These are phyloP conservation scores for Pogoniulus pusillus DNA, from an alignment of 2,797 vertebrate genomes.

Conservation along the genomic window DNA sequence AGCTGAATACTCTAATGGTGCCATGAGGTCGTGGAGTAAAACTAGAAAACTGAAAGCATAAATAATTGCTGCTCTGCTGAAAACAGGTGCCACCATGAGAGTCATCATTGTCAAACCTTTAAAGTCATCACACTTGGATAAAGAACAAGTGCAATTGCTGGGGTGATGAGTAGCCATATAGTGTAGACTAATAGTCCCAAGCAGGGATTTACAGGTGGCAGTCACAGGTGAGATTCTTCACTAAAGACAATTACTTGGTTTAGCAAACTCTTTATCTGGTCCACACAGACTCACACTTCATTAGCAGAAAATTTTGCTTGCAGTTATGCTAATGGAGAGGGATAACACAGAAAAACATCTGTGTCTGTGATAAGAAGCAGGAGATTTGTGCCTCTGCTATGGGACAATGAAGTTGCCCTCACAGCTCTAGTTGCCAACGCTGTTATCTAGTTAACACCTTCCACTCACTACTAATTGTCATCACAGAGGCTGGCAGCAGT, in stretches of 20 bases:
- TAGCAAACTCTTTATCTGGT: background rate
- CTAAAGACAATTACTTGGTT: background rate
- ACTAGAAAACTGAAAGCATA: background rate
- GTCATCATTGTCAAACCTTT: background rate
- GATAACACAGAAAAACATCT: background rate
- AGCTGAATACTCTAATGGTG: background rate
- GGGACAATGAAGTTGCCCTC: background rate
- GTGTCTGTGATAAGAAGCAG: background rate
- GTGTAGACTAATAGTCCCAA: background rate
- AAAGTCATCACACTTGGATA: background rate
- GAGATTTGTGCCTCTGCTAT: background rate
- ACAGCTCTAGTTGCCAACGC: background rate
- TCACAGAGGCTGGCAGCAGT: background rate
- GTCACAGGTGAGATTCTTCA: background rate
- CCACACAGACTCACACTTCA: background rate
- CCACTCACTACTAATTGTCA: background rate
- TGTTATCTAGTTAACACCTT: background rate
- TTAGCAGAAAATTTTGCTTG: background rate
- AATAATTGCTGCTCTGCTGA: background rate
- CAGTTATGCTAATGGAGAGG: background rate
- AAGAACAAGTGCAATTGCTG: background rate
- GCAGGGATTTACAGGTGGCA: background rate
- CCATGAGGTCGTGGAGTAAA: background rate
- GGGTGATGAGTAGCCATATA: background rate
- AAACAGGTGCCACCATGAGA: background rate